A percentile compares a stretch with the other conserved stretches of the same genome.
phyloP scores from a whole-genome alignment of 1,140 invertebrate genomes.

The Nasonia giraulti region DNA sequence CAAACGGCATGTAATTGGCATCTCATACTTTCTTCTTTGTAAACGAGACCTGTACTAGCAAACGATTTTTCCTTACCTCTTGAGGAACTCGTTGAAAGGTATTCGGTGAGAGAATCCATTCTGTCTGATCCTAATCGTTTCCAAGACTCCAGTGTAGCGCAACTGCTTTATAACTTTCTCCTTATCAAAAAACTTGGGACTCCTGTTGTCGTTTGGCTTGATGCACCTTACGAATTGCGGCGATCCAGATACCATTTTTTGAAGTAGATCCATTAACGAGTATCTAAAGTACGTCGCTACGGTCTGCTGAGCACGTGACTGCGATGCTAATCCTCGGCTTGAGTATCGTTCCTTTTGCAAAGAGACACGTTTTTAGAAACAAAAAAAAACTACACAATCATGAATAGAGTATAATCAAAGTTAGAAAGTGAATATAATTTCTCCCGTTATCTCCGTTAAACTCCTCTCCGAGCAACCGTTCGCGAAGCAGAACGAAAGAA shows the following conservation, averaged over 20 bases:
- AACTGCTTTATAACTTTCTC: slow-evolving; percentile 85
- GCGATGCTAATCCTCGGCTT: slow-evolving; percentile 82
- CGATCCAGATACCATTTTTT: slow-evolving; percentile 86
- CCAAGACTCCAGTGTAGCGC: slow-evolving; percentile 86
- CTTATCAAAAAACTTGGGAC: slow-evolving; percentile 81
- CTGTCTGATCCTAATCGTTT: slow-evolving; percentile 87
- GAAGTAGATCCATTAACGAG: slow-evolving; percentile 88
- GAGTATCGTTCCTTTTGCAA: slow-evolving; percentile 73
- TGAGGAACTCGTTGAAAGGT: slow-evolving; percentile 86
- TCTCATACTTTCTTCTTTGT: background rate
- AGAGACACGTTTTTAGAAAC: slow-evolving; percentile 22
- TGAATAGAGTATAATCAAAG: background rate
- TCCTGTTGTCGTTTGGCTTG: slow-evolving; percentile 86
- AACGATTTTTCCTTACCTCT: slow-evolving; percentile 76
- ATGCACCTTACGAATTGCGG: slow-evolving; percentile 91
- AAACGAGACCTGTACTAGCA: background rate
- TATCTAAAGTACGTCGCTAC: slow-evolving; percentile 90
- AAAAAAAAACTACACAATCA: background rate
- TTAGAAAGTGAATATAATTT: background rate
- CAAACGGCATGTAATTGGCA: background rate
- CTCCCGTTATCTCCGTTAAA: background rate
- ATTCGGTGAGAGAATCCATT: slow-evolving; percentile 89
- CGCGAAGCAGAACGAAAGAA: background rate
- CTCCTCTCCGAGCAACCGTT: background rate
- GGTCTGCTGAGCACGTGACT: slow-evolving; percentile 88